Conservation (phyloP, 37 sponge, comb jelly and placozoan genomes). For the Chondrilla cf. caribensis region DNA sequence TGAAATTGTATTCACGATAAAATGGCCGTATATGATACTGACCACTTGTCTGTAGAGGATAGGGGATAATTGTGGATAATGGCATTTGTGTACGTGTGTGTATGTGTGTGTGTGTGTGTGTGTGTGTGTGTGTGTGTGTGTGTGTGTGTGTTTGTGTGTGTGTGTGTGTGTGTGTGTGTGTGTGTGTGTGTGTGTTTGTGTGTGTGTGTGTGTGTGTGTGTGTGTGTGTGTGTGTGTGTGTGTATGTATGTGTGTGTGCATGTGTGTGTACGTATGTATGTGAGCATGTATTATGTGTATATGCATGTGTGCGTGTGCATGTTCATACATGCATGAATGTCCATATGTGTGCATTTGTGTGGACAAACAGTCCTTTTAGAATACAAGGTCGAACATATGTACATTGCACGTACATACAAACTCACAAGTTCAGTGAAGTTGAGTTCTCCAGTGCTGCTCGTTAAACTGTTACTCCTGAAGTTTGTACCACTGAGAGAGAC, state of each 20-base stretch:
- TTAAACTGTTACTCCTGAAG: slow-evolving; percentile 66
- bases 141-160: slow-evolving; percentile 24
- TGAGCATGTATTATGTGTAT: neutral
- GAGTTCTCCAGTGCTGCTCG: slow-evolving; percentile 42
- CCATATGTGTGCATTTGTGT: neutral
- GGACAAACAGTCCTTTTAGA: too few species aligned
- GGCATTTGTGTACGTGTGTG: slow-evolving; percentile 13
- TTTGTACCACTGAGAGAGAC: slow-evolving; percentile 69
- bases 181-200: neutral
- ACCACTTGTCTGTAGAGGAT: slow-evolving; percentile 53
- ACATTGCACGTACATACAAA: too few species aligned
- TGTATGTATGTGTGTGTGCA: slow-evolving; percentile 4
- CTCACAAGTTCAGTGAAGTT: slow-evolving; percentile 48
- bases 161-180: neutral
- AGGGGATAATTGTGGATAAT: neutral
- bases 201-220: slow-evolving; percentile 2
- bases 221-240: slow-evolving; percentile 17
- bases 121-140: slow-evolving; percentile 19
- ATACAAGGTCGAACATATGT: too few species aligned
- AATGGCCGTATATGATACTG: slow-evolving; percentile 73
- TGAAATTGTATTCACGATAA: slow-evolving; percentile 73
- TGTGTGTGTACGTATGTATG: slow-evolving; percentile 4
- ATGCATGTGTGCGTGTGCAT: neutral
- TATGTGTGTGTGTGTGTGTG: slow-evolving; percentile 18
- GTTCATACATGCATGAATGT: neutral